Conservation (phyloP, 2,797 vertebrate genomes). For the Onychomys arenicola region DNA sequence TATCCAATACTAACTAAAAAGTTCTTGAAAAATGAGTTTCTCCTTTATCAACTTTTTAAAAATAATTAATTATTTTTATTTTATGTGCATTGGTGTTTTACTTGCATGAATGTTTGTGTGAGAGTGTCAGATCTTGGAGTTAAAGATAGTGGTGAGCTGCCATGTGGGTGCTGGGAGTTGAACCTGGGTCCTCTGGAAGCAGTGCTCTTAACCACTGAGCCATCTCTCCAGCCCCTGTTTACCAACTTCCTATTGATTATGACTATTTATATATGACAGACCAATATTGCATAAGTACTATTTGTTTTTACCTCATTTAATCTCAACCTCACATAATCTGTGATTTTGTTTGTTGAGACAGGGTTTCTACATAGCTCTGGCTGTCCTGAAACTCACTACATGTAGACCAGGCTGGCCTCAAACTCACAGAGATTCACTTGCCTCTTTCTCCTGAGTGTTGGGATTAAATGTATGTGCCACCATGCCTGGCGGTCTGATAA, state of each 20-base stretch:
- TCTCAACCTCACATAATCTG: neutral
- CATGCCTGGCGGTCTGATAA: neutral
- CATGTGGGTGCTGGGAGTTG: too few relatives aligned
- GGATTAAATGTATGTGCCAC: neutral
- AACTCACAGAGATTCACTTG: neutral
- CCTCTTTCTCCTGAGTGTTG: neutral
- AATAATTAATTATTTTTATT: too few relatives aligned
- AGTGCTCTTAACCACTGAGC: too few relatives aligned
- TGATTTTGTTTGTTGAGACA: neutral
- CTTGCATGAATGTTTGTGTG: too few relatives aligned
- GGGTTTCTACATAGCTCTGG: neutral
- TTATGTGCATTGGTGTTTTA: too few relatives aligned
- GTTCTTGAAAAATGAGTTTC: neutral
- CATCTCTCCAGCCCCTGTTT: neutral
- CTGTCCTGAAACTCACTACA: neutral
- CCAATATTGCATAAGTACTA: neutral
- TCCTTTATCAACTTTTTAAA: neutral
- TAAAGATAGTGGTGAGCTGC: too few relatives aligned
- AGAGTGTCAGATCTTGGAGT: too few relatives aligned
- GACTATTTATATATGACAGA: neutral
- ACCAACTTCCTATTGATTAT: constrained; percentile 11
- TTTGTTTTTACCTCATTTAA: neutral
- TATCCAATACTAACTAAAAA: neutral
- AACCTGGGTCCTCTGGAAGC: too few relatives aligned
- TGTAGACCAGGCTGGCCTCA: neutral